Percentiles rank a stretch among this genome's conserved stretches.
Evolutionary conservation across 2,113 vertebrate species (phyloP).

Genomic region (Nothocercus julius): DNA sequence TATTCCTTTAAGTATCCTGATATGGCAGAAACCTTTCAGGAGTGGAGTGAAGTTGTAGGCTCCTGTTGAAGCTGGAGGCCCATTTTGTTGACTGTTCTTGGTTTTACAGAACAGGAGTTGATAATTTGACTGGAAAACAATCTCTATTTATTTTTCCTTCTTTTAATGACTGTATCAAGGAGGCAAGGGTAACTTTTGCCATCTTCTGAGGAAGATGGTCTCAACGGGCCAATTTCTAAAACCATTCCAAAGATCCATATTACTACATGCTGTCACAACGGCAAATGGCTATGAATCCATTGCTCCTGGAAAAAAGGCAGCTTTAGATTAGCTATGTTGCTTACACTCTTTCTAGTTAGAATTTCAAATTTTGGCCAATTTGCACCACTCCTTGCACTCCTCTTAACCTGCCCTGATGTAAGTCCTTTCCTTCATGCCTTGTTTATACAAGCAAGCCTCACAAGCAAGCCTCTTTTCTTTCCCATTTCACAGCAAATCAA

Average conservation of each 20-base stretch:
- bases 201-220: background rate
- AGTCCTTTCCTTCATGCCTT: background rate
- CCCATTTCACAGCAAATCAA: background rate
- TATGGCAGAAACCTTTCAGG: too few species aligned
- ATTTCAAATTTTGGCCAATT: background rate
- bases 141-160: background rate
- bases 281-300: background rate
- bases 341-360: background rate
- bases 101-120: background rate
- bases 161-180: background rate
- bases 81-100: background rate
- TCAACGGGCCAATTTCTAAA: background rate
- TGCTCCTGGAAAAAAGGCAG: background rate
- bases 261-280: background rate
- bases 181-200: background rate
- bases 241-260: background rate
- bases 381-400: background rate
- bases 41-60: background rate
- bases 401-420: background rate
- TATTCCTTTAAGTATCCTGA: background rate
- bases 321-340: background rate
- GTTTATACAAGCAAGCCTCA: background rate
- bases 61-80: background rate
- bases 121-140: background rate
- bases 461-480: too few species aligned